Evolutionary conservation across 2,888 invertebrate species (phyloP).

Genomic region (Limenitis camilla): DNA sequence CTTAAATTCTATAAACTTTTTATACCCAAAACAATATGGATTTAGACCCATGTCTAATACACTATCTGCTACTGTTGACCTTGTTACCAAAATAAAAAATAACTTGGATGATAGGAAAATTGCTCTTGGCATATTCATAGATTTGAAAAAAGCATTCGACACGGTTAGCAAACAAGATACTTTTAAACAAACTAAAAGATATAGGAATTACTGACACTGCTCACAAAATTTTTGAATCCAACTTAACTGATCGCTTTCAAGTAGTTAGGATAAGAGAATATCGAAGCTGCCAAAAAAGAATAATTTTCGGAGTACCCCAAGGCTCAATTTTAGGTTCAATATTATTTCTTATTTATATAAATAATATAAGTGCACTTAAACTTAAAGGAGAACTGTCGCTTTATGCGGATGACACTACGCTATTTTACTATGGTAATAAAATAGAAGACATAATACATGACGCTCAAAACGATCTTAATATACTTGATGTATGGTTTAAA

Average conservation of each 20-base stretch:
- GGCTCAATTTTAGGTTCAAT: background rate
- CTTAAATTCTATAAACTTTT: background rate
- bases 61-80: constrained; percentile 4
- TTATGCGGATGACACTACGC: background rate
- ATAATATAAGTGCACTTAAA: too few species aligned
- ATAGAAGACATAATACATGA: background rate
- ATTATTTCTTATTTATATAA: too few species aligned
- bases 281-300: background rate
- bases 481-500: too few species aligned
- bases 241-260: constrained; percentile 7
- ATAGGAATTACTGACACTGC: constrained; percentile 1
- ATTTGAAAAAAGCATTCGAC: constrained; percentile 2
- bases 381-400: too few species aligned
- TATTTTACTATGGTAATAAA: background rate
- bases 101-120: background rate
- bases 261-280: background rate
- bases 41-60: constrained; percentile 19
- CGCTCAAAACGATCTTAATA: too few species aligned
- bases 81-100: constrained; percentile 1
- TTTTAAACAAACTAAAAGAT: constrained; percentile 4
- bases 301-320: background rate
- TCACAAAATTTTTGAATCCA: constrained; percentile 7
- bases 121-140: constrained; percentile 12
- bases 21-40: constrained; percentile 8
- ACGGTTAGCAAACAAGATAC: constrained; percentile 9